These are phyloP conservation scores for Nomada ruficornis DNA, from an alignment of 2,888 invertebrate species.

Conservation along the genomic window DNA sequence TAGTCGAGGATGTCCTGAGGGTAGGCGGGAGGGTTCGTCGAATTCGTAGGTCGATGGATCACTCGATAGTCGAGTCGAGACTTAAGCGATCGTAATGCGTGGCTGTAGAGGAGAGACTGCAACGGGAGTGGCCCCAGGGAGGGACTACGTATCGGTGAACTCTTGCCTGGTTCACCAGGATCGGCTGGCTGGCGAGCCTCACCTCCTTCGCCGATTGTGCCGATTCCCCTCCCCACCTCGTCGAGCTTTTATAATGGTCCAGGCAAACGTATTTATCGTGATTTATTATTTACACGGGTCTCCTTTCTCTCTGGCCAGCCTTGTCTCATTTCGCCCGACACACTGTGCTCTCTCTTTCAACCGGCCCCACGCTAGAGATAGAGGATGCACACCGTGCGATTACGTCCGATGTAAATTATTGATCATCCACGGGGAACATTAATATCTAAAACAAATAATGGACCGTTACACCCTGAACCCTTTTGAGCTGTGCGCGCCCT, in stretches of 20 bases:
- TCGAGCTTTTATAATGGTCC: conserved; percentile 79
- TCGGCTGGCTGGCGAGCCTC: conserved; percentile 26
- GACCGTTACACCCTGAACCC: conserved; percentile 61
- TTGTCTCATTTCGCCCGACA: conserved; percentile 14
- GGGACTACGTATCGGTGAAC: conserved; percentile 67
- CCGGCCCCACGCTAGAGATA: conserved; percentile 67
- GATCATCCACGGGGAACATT: conserved; percentile 79
- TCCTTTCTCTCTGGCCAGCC: conserved; percentile 62
- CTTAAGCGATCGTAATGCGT: conserved; percentile 83
- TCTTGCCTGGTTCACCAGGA: conserved; percentile 48
- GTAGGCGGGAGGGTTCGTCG: conserved; percentile 76
- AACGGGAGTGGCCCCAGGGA: conserved; percentile 72
- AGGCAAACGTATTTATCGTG: conserved; percentile 82
- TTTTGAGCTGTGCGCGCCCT: conserved; percentile 13
- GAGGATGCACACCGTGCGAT: conserved; percentile 76
- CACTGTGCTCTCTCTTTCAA: conserved; percentile 38
- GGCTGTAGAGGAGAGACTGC: conserved; percentile 65
- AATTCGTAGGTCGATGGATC: conserved; percentile 81
- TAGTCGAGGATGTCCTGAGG: conserved; percentile 72
- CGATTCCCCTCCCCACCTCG: conserved; percentile 63
- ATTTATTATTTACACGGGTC: conserved; percentile 83
- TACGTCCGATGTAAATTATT: conserved; percentile 80
- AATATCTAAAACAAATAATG: conserved; percentile 80
- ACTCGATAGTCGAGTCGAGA: conserved; percentile 81
- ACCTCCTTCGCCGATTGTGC: conserved; percentile 62